Percentiles rank a stretch among this genome's conserved stretches.
These are phyloP conservation scores for Erythrolamprus reginae DNA, from an alignment of 2,113 vertebrate species.

Conservation along the genomic window DNA sequence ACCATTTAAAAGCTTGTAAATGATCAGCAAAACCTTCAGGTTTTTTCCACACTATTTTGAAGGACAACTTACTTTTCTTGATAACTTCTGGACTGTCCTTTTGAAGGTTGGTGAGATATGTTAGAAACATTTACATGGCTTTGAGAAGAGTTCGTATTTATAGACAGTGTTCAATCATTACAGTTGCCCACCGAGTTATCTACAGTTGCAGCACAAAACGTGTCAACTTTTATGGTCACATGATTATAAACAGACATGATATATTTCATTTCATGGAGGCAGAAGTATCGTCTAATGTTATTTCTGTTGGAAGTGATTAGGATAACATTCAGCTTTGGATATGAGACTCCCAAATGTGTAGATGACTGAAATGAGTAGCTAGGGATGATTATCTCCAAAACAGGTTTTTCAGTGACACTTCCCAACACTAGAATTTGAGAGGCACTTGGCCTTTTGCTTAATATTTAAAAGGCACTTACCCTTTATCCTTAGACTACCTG, in stretches of 20 bases:
- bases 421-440: not conserved
- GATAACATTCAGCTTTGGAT: not conserved
- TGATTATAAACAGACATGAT: not conserved
- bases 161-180: not conserved
- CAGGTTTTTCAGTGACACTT: not conserved
- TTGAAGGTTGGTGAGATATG: not conserved
- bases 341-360: not conserved
- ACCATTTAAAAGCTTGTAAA: not conserved
- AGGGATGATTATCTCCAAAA: not conserved
- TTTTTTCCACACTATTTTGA: slow-evolving; percentile 7
- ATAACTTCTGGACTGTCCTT: slow-evolving; percentile 11
- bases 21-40: not conserved
- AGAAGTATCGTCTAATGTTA: not conserved
- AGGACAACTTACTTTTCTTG: slow-evolving; percentile 1
- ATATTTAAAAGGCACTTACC: not conserved
- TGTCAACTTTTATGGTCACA: not conserved
- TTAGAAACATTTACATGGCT: slow-evolving; percentile 16
- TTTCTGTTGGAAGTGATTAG: not conserved
- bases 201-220: not conserved
- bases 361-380: not conserved
- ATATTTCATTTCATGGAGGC: not conserved
- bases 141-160: not conserved
- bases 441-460: not conserved
- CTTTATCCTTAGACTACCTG: too few species aligned
- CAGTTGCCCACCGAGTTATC: not conserved